Evolutionary conservation across 2,797 vertebrate species (phyloP).

Genomic region (Cirrhinus molitorella): DNA sequence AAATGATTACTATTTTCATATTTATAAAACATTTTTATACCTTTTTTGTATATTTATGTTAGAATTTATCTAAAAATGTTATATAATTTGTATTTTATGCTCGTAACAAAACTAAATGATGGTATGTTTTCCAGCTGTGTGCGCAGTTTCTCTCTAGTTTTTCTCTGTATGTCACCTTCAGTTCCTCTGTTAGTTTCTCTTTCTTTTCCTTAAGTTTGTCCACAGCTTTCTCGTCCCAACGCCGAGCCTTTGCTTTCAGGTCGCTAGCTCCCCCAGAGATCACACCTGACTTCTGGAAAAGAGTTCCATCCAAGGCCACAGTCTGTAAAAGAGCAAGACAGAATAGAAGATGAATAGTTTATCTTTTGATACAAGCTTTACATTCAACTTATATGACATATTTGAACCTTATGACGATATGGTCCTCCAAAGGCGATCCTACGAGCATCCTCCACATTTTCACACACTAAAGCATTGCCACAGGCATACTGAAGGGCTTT

Average conservation of each 20-base stretch:
- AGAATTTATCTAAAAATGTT: background rate
- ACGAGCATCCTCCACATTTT: conserved; percentile 94
- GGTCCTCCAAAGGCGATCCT: conserved; percentile 95
- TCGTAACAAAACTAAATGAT: background rate
- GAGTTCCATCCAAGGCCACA: conserved; percentile 91
- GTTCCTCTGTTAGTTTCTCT: conserved; percentile 92
- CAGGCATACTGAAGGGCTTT: conserved; percentile 96
- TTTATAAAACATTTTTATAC: too few species aligned
- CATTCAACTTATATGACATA: background rate
- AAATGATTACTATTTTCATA: too few species aligned
- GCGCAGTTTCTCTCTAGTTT: background rate
- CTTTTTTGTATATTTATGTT: conserved; percentile 1
- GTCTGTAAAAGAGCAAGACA: conserved; percentile 76
- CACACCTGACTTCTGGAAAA: conserved; percentile 96
- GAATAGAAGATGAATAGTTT: background rate
- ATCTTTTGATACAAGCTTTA: background rate
- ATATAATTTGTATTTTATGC: background rate
- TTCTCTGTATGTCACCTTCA: conserved; percentile 82
- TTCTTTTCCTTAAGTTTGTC: conserved; percentile 97
- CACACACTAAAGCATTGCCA: conserved; percentile 93
- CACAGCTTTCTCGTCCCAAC: conserved; percentile 96
- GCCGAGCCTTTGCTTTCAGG: conserved; percentile 92
- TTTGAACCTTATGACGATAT: conserved; percentile 89
- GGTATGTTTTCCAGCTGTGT: background rate
- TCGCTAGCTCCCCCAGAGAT: conserved; percentile 97